A percentile compares a stretch with the other conserved stretches of the same genome.
Evolutionary conservation across 2,888 invertebrate genomes (phyloP).

Genomic region (Sphaerophoria taeniata): DNA sequence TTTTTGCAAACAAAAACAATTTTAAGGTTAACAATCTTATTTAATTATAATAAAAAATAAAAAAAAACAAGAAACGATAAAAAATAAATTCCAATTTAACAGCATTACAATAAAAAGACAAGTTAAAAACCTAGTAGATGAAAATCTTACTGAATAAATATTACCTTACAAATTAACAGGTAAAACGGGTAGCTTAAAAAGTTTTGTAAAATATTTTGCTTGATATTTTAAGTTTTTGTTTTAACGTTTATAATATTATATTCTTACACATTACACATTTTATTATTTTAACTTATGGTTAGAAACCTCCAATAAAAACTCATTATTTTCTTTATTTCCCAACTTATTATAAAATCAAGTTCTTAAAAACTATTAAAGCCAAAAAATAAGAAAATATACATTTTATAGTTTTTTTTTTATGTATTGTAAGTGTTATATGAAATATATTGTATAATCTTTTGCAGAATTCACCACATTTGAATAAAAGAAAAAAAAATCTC

Average conservation of each 20-base stretch:
- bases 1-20: slow-evolving; percentile 10
- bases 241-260: background rate
- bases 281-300: background rate
- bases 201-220: slow-evolving; percentile 55
- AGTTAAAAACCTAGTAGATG: slow-evolving; percentile 68
- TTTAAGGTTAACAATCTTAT: slow-evolving; percentile 19
- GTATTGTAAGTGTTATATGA: slow-evolving; percentile 45
- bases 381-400: slow-evolving; percentile 57
- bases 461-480: slow-evolving; percentile 39
- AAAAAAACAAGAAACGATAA: slow-evolving; percentile 10
- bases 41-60: slow-evolving; percentile 17
- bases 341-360: slow-evolving; percentile 34
- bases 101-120: slow-evolving; percentile 42
- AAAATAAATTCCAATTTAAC: slow-evolving; percentile 34
- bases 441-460: slow-evolving; percentile 42
- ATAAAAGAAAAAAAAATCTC: slow-evolving; percentile 13
- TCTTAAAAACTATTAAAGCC: slow-evolving; percentile 70
- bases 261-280: background rate
- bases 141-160: slow-evolving; percentile 49
- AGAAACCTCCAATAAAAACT: slow-evolving; percentile 6
- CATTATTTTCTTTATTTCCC: slow-evolving; percentile 35
- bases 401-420: slow-evolving; percentile 19
- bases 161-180: slow-evolving; percentile 79
- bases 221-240: slow-evolving; percentile 34
- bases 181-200: slow-evolving; percentile 81